phyloP scores from a whole-genome alignment of 1,140 invertebrate genomes.

The Stenopsyche tienmushanensis region DNA sequence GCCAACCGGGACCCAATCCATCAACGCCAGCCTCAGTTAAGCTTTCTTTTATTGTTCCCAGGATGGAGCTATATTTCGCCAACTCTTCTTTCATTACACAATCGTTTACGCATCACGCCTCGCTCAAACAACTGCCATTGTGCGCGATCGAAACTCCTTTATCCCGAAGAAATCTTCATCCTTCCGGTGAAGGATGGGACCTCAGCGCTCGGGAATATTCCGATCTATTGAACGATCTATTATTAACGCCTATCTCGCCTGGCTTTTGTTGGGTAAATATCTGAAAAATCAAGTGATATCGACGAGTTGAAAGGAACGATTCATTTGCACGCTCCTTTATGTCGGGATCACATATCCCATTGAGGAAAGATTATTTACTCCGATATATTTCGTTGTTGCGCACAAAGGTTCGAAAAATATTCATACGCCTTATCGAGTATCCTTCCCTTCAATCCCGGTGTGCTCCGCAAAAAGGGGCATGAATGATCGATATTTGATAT shows the following conservation, averaged over 20 bases:
- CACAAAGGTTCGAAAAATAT: no score
- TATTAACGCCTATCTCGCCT: not conserved
- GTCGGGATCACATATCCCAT: no score
- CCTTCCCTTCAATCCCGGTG: no score
- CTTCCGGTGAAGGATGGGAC: no score
- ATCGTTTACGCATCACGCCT: slow-evolving; percentile 6
- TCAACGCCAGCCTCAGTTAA: not conserved
- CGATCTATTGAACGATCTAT: not conserved
- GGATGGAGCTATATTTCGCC: not conserved
- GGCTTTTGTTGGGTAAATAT: not conserved
- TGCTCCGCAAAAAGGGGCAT: no score
- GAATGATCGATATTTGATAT: no score
- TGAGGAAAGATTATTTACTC: no score
- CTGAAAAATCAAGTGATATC: no score
- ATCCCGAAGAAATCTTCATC: not conserved
- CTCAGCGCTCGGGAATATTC: not conserved
- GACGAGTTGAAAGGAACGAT: no score
- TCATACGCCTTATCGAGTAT: no score
- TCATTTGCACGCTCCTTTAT: no score
- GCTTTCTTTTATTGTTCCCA: not conserved
- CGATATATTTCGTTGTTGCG: no score
- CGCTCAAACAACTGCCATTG: not conserved
- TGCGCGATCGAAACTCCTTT: not conserved
- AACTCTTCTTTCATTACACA: slow-evolving; percentile 8
- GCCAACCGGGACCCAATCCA: slow-evolving; percentile 10